phyloP scores from a whole-genome alignment of 2,797 vertebrate genomes.

The Eidolon dupreanum region DNA sequence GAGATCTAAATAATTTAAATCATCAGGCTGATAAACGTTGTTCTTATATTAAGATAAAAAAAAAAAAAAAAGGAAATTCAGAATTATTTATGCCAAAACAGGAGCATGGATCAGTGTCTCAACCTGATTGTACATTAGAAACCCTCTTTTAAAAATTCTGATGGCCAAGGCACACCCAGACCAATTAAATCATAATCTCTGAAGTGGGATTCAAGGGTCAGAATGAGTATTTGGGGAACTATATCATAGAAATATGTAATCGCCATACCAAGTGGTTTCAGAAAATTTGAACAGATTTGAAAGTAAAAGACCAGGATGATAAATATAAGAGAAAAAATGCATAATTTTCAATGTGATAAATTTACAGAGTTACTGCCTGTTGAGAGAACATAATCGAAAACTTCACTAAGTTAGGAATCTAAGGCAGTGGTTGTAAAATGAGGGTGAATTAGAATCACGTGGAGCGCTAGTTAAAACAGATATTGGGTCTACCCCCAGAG shows the following conservation, averaged over 20 bases:
- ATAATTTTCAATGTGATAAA: neutral
- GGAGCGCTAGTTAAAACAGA: neutral
- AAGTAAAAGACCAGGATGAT: neutral
- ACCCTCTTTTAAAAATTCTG: neutral
- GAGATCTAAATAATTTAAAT: neutral
- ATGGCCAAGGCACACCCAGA: neutral
- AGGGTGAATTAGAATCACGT: neutral
- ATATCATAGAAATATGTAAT: neutral
- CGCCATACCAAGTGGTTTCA: neutral
- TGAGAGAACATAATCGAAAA: neutral
- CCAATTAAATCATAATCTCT: neutral
- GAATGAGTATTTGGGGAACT: neutral
- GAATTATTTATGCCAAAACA: neutral
- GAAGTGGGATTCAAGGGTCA: neutral
- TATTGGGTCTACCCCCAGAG: neutral
- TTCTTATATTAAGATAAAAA: neutral
- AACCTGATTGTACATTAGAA: neutral
- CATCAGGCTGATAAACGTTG: neutral
- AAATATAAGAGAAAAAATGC: neutral
- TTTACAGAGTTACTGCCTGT: neutral
- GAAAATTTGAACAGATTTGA: conserved; percentile 36
- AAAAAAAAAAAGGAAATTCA: neutral
- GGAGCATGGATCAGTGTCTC: neutral
- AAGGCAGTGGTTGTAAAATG: neutral
- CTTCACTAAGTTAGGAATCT: neutral